Conservation (phyloP, 92 coral and sea anemone species). For the Anthopleura xanthogrammica region DNA sequence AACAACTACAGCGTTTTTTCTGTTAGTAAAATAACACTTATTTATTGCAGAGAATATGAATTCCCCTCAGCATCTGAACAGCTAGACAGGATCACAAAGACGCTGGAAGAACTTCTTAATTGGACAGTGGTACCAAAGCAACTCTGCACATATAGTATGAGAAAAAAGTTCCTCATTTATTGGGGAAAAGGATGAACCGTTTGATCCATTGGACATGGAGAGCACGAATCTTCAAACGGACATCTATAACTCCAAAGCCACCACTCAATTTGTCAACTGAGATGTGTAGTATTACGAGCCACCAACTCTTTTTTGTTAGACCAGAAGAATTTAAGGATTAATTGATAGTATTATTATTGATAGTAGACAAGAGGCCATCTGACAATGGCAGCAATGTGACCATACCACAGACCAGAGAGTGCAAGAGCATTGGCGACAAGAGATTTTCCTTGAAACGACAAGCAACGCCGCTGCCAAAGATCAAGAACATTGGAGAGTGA, state of each 20-base stretch:
- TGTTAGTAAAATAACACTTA: background rate
- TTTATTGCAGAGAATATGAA: background rate
- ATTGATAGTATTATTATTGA: background rate
- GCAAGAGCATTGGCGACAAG: conserved; percentile 27
- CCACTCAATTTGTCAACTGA: background rate
- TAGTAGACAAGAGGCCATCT: background rate
- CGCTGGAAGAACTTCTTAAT: conserved; percentile 18
- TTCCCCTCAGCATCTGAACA: conserved; percentile 44
- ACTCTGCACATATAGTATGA: too few relatives aligned
- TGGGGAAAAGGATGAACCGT: background rate
- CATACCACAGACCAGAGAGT: conserved; percentile 37
- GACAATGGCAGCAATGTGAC: conserved; percentile 17
- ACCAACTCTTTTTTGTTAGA: conserved; percentile 12
- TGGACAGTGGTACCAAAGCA: too few relatives aligned
- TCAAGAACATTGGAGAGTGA: background rate
- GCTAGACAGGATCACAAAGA: conserved; percentile 52
- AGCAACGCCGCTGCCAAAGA: conserved; percentile 23
- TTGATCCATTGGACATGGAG: conserved; percentile 15
- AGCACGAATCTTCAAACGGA: background rate
- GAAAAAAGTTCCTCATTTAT: background rate
- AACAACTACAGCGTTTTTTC: too few relatives aligned
- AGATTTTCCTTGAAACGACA: conserved; percentile 35
- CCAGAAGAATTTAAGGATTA: conserved; percentile 7
- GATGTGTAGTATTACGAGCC: background rate
- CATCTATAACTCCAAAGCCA: conserved; percentile 10